A percentile compares a stretch with the other conserved stretches of the same genome.
These are phyloP conservation scores for Callopanchax toddi DNA, from an alignment of 2,113 vertebrate species.

Conservation along the genomic window DNA sequence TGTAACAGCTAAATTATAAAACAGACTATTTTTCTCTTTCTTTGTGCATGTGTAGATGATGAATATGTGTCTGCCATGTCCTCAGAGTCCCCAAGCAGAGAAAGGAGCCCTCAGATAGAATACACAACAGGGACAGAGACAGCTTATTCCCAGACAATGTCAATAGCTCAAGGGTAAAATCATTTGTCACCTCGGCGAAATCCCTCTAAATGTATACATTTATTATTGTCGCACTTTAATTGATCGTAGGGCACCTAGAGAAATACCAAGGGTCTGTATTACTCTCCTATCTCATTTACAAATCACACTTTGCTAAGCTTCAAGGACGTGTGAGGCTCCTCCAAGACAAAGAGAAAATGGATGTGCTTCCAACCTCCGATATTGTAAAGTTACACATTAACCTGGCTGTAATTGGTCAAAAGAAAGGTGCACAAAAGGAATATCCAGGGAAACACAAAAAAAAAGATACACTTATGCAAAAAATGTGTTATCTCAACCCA, in stretches of 20 bases:
- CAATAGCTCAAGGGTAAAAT: constrained; percentile 86
- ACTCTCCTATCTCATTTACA: constrained; percentile 81
- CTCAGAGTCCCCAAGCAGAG: constrained; percentile 77
- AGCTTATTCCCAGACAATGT: constrained; percentile 81
- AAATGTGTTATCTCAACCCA: too few relatives aligned
- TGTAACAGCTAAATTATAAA: too few relatives aligned
- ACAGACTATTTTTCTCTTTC: too few relatives aligned
- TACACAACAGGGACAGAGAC: constrained; percentile 81
- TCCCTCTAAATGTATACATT: constrained; percentile 84
- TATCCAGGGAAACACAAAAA: too few relatives aligned
- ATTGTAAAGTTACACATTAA: constrained; percentile 45
- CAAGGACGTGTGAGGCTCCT: constrained; percentile 73
- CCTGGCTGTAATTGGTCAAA: constrained; percentile 22
- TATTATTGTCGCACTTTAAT: constrained; percentile 84
- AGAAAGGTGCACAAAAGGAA: neutral
- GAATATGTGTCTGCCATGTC: constrained; percentile 70
- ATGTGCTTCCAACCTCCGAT: constrained; percentile 34
- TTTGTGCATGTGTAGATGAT: constrained; percentile 68
- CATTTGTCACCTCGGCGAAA: constrained; percentile 80
- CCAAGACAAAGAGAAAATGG: constrained; percentile 46
- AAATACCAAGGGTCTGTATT: constrained; percentile 81
- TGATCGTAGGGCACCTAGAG: constrained; percentile 76
- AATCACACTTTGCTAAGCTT: constrained; percentile 74
- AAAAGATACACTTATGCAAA: too few relatives aligned
- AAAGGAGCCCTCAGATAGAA: constrained; percentile 78